Evolutionary conservation across 2,113 vertebrate genomes (phyloP), one percentile per base, ranked within the genome.

Genomic region (Actenoides lindsayi): DNA sequence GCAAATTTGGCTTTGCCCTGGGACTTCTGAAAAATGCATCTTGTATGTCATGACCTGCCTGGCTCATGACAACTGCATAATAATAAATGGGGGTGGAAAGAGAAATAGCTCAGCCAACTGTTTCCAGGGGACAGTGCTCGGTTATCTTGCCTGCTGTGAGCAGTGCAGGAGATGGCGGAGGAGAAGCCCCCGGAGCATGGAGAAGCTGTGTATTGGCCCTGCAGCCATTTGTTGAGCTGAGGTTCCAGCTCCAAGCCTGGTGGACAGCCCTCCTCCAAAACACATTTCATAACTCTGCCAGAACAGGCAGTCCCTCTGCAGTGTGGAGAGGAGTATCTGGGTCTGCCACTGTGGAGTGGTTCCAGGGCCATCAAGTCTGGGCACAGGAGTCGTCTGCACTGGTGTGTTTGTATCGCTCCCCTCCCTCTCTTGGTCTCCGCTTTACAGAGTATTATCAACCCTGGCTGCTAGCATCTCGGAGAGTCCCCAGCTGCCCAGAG

Each of bases 91-190:
- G 77, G 87, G 93, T 0, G 81, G 94, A 96, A 96, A 96, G 87
- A 96, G 96, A 95, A 97, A 97, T 94, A 96, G 96, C 87, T 96
- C 80, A 84, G 94, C 89, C 96, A 96, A 93, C 89, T 92, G 96
- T 91, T 96, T 94, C 83, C 77, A 96, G 81, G 62, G 94, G 95
- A 96, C 77, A 87, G 86, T 3, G 19, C 90, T 96, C 37, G 2
- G 93, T 94, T 94, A 92, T 97, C 95, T 96, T 94, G 50, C 13
- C 13, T 28, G 73, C 65, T 79, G 67, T 1, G 16, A 91, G 65
- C 50, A 50, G 80, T 28, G 59, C 25, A 28, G 51, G 51, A 53
- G 51, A 53, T 13, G 76, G 65, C 0, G 0, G 53, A 83, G 53
- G 50, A 87, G 63, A 42, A 90, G 57, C 59, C 77, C 48, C 54